Evolutionary conservation across 2,797 vertebrate species (phyloP).

Genomic region (Pteropus rufus): DNA sequence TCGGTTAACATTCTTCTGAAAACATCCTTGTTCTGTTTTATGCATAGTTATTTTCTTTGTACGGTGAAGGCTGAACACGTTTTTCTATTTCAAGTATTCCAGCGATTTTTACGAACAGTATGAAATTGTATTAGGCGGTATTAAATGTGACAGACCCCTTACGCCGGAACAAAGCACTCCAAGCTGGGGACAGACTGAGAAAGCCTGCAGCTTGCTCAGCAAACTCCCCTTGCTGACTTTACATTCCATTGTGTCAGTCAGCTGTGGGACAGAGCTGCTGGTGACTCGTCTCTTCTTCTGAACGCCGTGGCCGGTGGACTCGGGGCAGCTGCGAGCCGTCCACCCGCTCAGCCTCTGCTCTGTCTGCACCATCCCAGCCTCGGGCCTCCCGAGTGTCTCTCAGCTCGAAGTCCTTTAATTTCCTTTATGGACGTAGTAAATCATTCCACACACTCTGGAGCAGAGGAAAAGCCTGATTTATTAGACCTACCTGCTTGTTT

Average conservation of each 20-base stretch:
- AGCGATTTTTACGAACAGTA: slow-evolving; percentile 74
- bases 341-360: slow-evolving; percentile 27
- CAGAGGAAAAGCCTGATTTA: slow-evolving; percentile 32
- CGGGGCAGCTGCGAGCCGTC: slow-evolving; percentile 6
- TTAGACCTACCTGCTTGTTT: slow-evolving; percentile 50
- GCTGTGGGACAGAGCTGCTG: slow-evolving; percentile 43
- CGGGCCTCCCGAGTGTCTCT: background rate
- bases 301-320: slow-evolving; percentile 40
- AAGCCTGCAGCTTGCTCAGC: slow-evolving; percentile 61
- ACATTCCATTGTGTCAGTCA: slow-evolving; percentile 66
- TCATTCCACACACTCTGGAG: background rate
- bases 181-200: slow-evolving; percentile 66
- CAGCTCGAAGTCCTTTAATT: background rate
- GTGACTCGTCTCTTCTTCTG: slow-evolving; percentile 55
- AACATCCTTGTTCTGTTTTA: slow-evolving; percentile 67
- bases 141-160: slow-evolving; percentile 63
- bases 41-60: slow-evolving; percentile 64
- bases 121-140: slow-evolving; percentile 63
- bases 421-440: slow-evolving; percentile 52
- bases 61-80: slow-evolving; percentile 71
- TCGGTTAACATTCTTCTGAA: slow-evolving; percentile 65
- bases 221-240: slow-evolving; percentile 26
- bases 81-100: slow-evolving; percentile 78
- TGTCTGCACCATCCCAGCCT: background rate
- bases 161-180: slow-evolving; percentile 65